These are phyloP conservation scores for Lithophane leautieri DNA, from an alignment of 2,888 invertebrate genomes.

Conservation along the genomic window DNA sequence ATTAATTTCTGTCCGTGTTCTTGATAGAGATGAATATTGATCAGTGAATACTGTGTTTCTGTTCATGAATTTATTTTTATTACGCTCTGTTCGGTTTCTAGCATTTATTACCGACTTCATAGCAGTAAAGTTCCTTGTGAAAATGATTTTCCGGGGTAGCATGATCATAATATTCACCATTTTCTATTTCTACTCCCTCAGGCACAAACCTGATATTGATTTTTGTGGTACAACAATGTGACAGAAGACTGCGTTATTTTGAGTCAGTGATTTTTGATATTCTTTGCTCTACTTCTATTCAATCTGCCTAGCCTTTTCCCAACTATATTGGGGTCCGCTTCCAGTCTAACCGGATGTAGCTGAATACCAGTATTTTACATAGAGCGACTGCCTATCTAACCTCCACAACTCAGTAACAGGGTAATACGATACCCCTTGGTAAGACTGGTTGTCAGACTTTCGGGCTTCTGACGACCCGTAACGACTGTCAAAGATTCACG, in stretches of 20 bases:
- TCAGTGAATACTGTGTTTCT: neutral
- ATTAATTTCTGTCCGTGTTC: conserved; percentile 19
- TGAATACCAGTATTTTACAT: too few species aligned
- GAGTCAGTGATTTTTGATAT: too few species aligned
- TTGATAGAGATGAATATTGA: neutral
- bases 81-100: neutral
- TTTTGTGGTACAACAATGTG: neutral
- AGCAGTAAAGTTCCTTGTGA: neutral
- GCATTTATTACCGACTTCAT: neutral
- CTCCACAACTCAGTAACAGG: too few species aligned
- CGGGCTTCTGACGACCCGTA: too few species aligned
- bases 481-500: too few species aligned
- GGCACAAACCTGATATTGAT: neutral
- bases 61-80: neutral
- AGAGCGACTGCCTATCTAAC: too few species aligned
- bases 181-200: neutral
- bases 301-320: too few species aligned
- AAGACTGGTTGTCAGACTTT: too few species aligned
- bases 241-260: neutral
- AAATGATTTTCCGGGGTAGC: neutral
- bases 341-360: too few species aligned
- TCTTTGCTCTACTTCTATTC: too few species aligned
- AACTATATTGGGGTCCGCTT: too few species aligned
- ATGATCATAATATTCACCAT: neutral
- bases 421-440: too few species aligned